A percentile compares a stretch with the other conserved stretches of the same genome.
Evolutionary conservation across 2,113 vertebrate species (phyloP).

Genomic region (Channa maculata): DNA sequence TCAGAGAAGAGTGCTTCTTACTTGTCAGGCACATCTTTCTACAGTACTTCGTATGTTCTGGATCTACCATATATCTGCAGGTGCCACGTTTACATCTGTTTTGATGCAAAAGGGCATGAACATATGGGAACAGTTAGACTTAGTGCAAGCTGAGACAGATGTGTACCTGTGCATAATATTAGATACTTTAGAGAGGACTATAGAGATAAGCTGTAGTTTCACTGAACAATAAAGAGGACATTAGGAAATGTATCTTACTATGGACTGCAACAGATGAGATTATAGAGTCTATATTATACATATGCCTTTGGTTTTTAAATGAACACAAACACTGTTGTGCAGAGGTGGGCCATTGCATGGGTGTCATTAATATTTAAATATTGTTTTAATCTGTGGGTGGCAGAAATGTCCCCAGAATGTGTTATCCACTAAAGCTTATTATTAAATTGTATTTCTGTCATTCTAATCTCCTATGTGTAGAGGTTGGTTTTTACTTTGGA

Average conservation of each 20-base stretch:
- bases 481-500: constrained; percentile 24
- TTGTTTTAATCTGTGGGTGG: constrained; percentile 50
- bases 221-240: background rate
- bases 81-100: constrained; percentile 51
- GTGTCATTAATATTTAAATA: constrained; percentile 54
- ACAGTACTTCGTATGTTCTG: constrained; percentile 40
- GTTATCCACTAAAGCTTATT: constrained; percentile 30
- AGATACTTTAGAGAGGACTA: background rate
- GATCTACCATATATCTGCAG: constrained; percentile 57
- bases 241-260: constrained; percentile 7
- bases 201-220: background rate
- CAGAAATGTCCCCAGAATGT: constrained; percentile 32
- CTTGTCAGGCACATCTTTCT: constrained; percentile 72
- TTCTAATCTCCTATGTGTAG: constrained; percentile 15
- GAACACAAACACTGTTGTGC: constrained; percentile 24
- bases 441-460: constrained; percentile 36
- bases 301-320: constrained; percentile 27
- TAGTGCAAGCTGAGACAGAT: constrained; percentile 7
- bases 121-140: constrained; percentile 38
- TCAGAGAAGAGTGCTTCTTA: constrained; percentile 51
- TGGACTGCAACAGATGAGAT: background rate
- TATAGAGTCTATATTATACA: background rate
- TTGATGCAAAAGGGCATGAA: constrained; percentile 49
- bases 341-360: constrained; percentile 11
- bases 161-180: constrained; percentile 5